Base-by-base conservation (phyloP, 1,140 invertebrate species). In the Octopus sinensis region DNA sequence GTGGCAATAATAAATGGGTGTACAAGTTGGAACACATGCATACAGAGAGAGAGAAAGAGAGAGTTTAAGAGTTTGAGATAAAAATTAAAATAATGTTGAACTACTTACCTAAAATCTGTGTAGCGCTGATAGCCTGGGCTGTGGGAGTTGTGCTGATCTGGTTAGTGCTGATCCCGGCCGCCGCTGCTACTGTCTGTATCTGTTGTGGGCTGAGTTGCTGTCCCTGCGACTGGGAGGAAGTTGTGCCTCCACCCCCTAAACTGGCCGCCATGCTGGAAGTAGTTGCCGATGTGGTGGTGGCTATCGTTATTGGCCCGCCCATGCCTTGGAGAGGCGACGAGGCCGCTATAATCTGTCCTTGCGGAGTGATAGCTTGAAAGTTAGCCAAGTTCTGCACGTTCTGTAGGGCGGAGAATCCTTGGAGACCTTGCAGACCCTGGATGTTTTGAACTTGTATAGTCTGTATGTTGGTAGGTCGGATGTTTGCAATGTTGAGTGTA, bases 31-130 rank as follows among this genome's bases (percentile, higher is more conserved):
- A 43, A 43, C 30, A 43, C 30, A 43, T 43, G 30, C 30, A 3
- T 43, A 43, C 30, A 43, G 30, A 43, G 30, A 43, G 30, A 43
- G 30, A 43, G 30, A 43, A 43, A 43, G 30, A 43, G 30, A 43
- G 30, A 43, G 30, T 43, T 43, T 43, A 43, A 43, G 30, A 2
- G 30, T 43, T 43, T 43, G 30, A 43, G 30, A 43, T 43, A 43
- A 43, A 43, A 43, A 43, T 43, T 43, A 43, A 43, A 43, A 43
- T 43, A 43, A 43, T 43, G 30, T 43, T 43, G 30, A 43, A 43
- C n/a, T 73, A 80, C 87, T 87, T 84, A 90, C 89, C 88, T 79
- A 90, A 87, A 56, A 90, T 88, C 81, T 90, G 89, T n/a, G 89
- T 84, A 53, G 88, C 89, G n/a, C 85, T 85, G 23, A 89, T 88